Evolutionary conservation across 2,113 vertebrate genomes (phyloP).

Genomic region (Mus musculus): DNA sequence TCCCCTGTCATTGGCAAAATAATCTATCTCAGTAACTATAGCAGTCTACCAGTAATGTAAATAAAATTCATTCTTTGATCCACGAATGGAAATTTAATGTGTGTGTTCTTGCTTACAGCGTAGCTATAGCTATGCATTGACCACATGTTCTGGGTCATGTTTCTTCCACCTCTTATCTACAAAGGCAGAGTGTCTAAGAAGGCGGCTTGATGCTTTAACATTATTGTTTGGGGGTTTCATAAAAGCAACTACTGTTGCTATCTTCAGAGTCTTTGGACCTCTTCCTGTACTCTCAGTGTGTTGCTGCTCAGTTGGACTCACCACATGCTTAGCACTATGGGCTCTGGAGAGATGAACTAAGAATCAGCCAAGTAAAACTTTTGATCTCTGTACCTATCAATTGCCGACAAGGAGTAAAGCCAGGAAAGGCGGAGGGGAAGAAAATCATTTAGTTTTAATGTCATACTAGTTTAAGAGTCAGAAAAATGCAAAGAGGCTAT

Average conservation of each 20-base stretch:
- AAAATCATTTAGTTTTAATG: slow-evolving; percentile 8
- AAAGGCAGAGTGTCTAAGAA: slow-evolving; percentile 72
- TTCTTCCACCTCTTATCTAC: slow-evolving; percentile 57
- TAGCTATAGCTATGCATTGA: slow-evolving; percentile 64
- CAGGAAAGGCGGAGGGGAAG: slow-evolving; percentile 31
- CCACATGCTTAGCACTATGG: not conserved
- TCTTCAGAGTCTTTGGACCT: slow-evolving; percentile 50
- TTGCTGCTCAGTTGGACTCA: not conserved
- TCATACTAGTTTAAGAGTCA: slow-evolving; percentile 58
- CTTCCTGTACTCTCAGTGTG: slow-evolving; percentile 30
- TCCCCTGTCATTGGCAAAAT: slow-evolving; percentile 67
- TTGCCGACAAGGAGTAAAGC: slow-evolving; percentile 43
- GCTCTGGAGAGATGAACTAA: slow-evolving; percentile 19
- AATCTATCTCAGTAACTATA: slow-evolving; percentile 70
- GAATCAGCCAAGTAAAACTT: slow-evolving; percentile 30
- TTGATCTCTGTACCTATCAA: not conserved
- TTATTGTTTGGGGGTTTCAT: slow-evolving; percentile 38
- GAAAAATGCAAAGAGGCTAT: slow-evolving; percentile 53
- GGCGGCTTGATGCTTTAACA: slow-evolving; percentile 55
- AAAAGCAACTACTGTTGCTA: not conserved
- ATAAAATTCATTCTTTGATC: slow-evolving; percentile 77
- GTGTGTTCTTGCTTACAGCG: slow-evolving; percentile 62
- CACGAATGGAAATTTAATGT: slow-evolving; percentile 65
- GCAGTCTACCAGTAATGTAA: slow-evolving; percentile 75
- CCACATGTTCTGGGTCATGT: slow-evolving; percentile 73